Evolutionary conservation across 2,888 invertebrate species (phyloP), one percentile per base, ranked within the genome.

Genomic region (Harpagoxenus sublaevis): DNA sequence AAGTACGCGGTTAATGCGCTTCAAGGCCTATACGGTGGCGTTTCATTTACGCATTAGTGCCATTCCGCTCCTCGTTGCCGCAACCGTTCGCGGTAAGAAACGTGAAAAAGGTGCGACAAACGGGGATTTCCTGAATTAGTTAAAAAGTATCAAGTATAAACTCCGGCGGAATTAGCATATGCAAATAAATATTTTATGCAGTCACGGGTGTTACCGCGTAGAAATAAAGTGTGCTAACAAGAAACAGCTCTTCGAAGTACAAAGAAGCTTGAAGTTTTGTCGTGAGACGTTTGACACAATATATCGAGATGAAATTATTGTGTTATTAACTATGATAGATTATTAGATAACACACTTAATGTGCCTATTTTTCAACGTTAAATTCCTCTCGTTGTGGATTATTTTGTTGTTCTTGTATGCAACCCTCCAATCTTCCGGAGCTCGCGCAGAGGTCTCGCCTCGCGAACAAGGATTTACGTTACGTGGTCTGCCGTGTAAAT

Each of bases 41-140:
- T 81, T 73, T 81, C 60, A 73, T 73, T 81, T 73, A 60, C 73
- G 60, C 79, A 73, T 81, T 81, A 81, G 60, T 73, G 48, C 35
- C 79, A 71, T 60, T 73, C 48, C 28, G n/a, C 48, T 79, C 15
- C 8, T 10, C 23, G 70, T 70, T 68, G 55, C n/a, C 2, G 8
- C 57, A 18, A 42, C 3, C 35, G 39, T 51, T 18, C 23, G n/a
- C 12, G 45, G 45, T 71, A 74, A 87, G 83, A 91, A 79, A 84
- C 55, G 51, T 23, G 79, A 70, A 60, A 65, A 53, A 63, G 53
- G 60, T 51, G 79, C 35, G 68, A 70, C 63, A 63, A 70, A 84
- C 53, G n/a, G 60, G 77, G 28, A 53, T 53, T 48, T 62, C 39
- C 60, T 53, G 74, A 79, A 57, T 70, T 84, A 63, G 51, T 81